Percentiles rank a stretch among this genome's conserved stretches.
phyloP scores from a whole-genome alignment of 1,140 invertebrate genomes.

The Eulimnadia texana region DNA sequence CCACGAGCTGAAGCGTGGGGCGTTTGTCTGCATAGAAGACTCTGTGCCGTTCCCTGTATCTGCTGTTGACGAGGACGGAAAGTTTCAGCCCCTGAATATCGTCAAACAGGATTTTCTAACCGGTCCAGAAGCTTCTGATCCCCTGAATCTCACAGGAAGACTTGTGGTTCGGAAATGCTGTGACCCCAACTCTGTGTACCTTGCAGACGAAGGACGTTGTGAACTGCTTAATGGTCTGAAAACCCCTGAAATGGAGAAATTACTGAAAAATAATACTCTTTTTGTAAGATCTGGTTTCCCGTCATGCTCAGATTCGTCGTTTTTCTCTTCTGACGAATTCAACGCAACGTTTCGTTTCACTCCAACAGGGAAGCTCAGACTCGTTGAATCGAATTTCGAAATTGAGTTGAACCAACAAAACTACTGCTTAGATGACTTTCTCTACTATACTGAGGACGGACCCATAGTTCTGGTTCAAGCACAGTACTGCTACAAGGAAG shows the following conservation, averaged over 20 bases:
- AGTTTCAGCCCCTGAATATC: not conserved
- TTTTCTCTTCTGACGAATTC: not conserved
- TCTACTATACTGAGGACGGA: not conserved
- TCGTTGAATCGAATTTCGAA: not conserved
- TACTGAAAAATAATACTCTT: not conserved
- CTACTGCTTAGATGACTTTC: constrained; percentile 4
- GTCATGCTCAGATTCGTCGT: not conserved
- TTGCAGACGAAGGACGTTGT: not conserved
- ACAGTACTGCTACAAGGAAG: not conserved
- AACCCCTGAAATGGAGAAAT: not conserved
- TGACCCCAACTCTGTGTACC: not conserved
- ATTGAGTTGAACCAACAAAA: not conserved
- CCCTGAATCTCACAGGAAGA: not conserved
- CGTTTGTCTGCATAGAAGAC: constrained; percentile 4
- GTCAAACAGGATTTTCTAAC: not conserved
- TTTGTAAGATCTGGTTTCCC: not conserved
- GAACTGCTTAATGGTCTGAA: too few relatives aligned
- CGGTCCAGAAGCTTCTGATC: not conserved
- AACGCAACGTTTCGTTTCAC: not conserved
- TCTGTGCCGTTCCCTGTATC: not conserved
- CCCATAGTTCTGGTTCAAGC: not conserved
- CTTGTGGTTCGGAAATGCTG: constrained; percentile 7
- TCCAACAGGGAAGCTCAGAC: not conserved
- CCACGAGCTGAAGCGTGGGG: not conserved
- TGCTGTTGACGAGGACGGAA: not conserved